A percentile compares a stretch with the other conserved stretches of the same genome.
phyloP scores from a whole-genome alignment of 2,888 invertebrate species.

The Crocallis elinguaria region DNA sequence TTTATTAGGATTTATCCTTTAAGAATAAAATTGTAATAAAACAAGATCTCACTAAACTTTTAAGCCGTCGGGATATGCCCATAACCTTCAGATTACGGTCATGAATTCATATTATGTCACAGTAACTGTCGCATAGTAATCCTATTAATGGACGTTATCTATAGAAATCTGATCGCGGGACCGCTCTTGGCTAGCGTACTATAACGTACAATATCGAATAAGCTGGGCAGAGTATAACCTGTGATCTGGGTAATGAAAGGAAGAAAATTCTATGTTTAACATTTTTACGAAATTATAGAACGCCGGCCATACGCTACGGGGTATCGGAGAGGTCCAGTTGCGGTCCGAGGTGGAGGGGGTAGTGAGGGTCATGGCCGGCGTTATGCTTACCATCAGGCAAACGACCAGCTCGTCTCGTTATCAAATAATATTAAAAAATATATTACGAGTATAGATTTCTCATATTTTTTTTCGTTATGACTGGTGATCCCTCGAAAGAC shows the following conservation, averaged over 20 bases:
- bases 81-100: conserved; percentile 41
- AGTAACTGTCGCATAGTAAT: conserved; percentile 48
- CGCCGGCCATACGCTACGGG: too few species aligned
- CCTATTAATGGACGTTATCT: conserved; percentile 52
- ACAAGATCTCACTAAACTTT: conserved; percentile 5
- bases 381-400: too few species aligned
- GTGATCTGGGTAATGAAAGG: conserved; percentile 2
- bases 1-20: neutral
- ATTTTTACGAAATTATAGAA: too few species aligned
- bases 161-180: conserved; percentile 49
- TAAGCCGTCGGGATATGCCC: conserved; percentile 32
- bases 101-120: conserved; percentile 49
- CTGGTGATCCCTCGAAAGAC: too few species aligned
- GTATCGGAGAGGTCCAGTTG: too few species aligned
- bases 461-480: too few species aligned
- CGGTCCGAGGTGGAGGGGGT: too few species aligned
- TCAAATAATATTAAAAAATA: too few species aligned
- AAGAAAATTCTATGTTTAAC: neutral
- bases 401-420: too few species aligned
- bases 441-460: too few species aligned
- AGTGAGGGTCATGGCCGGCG: too few species aligned
- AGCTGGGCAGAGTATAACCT: too few species aligned
- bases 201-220: conserved; percentile 1
- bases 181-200: conserved; percentile 1
- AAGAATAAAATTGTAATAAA: neutral